Evolutionary conservation across 2,797 vertebrate species (phyloP).

Genomic region (Alcedo atthis): DNA sequence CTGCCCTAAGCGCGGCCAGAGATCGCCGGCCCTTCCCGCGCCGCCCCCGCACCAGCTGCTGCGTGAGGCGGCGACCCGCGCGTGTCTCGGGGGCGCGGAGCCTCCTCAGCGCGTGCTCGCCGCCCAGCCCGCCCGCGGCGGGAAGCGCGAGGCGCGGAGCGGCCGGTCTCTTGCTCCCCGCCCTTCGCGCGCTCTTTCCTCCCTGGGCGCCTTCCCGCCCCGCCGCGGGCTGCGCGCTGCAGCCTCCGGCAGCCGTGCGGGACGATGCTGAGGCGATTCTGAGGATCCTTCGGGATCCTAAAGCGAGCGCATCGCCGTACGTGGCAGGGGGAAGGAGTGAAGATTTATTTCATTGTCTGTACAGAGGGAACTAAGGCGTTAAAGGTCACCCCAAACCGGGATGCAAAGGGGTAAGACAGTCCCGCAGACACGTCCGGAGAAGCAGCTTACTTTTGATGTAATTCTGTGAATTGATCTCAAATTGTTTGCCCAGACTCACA

Average conservation of each 20-base stretch:
- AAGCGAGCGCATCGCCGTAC: rapidly evolving
- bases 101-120: neutral
- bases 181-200: rapidly evolving
- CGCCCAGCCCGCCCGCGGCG: neutral
- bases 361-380: rapidly evolving
- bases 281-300: neutral
- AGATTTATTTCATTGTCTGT: rapidly evolving
- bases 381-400: neutral
- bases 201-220: neutral
- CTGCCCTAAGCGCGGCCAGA: neutral
- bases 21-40: neutral
- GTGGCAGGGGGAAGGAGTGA: neutral
- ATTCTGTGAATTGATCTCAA: rapidly evolving
- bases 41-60: neutral
- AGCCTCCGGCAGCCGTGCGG: rapidly evolving
- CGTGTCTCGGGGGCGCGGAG: too few species aligned
- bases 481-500: rapidly evolving
- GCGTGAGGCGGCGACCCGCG: too few species aligned
- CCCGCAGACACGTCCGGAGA: neutral
- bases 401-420: neutral
- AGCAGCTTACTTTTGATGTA: rapidly evolving
- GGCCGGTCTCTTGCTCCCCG: neutral
- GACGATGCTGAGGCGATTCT: neutral
- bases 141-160: neutral
- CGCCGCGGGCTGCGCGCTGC: neutral